These are phyloP conservation scores for Leptobrachium leishanense DNA, from an alignment of 2,113 vertebrate species.

Conservation along the genomic window DNA sequence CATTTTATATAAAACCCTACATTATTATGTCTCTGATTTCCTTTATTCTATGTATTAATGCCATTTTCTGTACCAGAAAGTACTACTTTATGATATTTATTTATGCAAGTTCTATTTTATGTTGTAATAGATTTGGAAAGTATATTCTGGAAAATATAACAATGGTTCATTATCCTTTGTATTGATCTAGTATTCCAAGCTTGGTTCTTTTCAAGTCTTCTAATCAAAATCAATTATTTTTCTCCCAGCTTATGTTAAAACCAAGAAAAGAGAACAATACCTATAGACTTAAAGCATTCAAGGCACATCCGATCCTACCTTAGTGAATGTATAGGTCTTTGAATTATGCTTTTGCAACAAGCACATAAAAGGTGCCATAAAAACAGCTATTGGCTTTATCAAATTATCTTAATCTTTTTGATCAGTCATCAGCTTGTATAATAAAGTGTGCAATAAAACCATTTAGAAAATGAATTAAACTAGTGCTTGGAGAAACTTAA, in stretches of 20 bases:
- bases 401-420: background rate
- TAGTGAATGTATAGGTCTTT: background rate
- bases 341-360: background rate
- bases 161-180: constrained; percentile 43
- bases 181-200: constrained; percentile 45
- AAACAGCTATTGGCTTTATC: no score
- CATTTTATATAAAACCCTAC: no score
- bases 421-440: background rate
- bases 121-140: constrained; percentile 14
- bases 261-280: constrained; percentile 34
- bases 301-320: constrained; percentile 2
- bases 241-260: constrained; percentile 45
- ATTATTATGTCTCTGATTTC: background rate
- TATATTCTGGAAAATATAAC: constrained; percentile 26
- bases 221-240: constrained; percentile 48
- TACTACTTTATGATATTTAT: constrained; percentile 16
- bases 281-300: constrained; percentile 28
- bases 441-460: background rate
- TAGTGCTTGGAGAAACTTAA: no score
- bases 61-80: background rate
- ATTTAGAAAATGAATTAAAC: background rate
- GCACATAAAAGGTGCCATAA: no score
- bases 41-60: background rate
- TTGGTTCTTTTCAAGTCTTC: constrained; percentile 26
- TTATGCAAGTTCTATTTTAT: constrained; percentile 28